Conservation (phyloP, 2,113 vertebrate species). For the Bos javanicus region DNA sequence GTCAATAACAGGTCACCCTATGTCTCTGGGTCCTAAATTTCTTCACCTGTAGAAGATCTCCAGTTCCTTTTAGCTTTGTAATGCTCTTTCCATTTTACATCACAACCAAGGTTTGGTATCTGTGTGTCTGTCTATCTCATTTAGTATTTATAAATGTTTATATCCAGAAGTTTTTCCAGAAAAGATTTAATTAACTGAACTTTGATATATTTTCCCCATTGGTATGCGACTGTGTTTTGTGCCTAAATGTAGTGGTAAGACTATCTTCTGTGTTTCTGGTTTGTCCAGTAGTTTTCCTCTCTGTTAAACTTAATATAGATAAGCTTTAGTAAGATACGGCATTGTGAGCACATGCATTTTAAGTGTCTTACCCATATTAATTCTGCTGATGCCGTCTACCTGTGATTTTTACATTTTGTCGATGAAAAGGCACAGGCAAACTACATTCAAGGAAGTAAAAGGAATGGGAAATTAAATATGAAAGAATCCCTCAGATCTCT, state of each 20-base stretch:
- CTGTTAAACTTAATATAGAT: not conserved
- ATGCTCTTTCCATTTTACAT: not conserved
- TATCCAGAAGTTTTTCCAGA: not conserved
- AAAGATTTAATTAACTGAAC: not conserved
- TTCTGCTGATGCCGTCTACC: not conserved
- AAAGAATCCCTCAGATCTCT: not conserved
- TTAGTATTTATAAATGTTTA: not conserved
- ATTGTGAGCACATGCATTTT: not conserved
- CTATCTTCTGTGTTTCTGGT: not conserved
- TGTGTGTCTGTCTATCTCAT: not conserved
- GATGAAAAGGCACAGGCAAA: conserved; percentile 13
- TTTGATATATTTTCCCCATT: not conserved
- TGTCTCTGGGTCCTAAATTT: not conserved
- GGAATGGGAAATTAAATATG: not conserved
- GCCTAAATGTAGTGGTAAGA: not conserved
- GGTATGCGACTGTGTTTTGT: not conserved
- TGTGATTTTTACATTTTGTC: conserved; percentile 38
- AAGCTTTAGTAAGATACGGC: not conserved
- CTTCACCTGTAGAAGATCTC: not conserved
- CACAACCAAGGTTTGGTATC: not conserved
- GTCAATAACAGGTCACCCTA: not conserved
- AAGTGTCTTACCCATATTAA: not conserved
- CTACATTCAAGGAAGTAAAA: conserved; percentile 34
- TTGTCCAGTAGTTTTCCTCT: conserved; percentile 1
- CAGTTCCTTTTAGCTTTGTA: not conserved